phyloP scores from a whole-genome alignment of 1,140 invertebrate species.

The Ceratitis capitata region DNA sequence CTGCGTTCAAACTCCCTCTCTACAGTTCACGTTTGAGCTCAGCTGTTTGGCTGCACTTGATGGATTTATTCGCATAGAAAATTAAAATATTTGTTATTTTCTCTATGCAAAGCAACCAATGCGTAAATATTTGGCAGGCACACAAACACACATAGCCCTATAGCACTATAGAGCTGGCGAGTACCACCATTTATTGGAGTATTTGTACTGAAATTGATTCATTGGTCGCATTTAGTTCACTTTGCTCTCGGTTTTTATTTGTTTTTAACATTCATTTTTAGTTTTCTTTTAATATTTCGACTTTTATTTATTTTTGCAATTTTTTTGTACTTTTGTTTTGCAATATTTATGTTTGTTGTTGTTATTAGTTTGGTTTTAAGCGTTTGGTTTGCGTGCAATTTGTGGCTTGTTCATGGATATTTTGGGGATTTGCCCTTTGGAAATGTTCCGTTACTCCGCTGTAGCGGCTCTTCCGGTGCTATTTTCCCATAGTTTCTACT shows the following conservation, averaged over 20 bases:
- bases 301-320: not conserved
- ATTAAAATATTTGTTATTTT: slow-evolving; percentile 27
- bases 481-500: not conserved
- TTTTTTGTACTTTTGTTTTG: not conserved
- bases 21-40: not conserved
- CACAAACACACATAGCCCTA: not conserved
- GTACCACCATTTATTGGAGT: not conserved
- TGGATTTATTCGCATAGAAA: slow-evolving; percentile 39
- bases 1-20: not conserved
- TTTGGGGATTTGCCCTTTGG: slow-evolving; percentile 27
- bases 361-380: not conserved
- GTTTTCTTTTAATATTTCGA: not conserved
- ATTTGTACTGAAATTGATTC: slow-evolving; percentile 30
- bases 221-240: not conserved
- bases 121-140: not conserved
- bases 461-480: not conserved
- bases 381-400: slow-evolving; percentile 23
- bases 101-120: not conserved
- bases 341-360: not conserved
- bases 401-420: slow-evolving; percentile 11
- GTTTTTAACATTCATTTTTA: not conserved
- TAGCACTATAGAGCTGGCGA: too few relatives aligned
- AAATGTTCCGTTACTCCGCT: not conserved
- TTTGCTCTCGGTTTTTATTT: not conserved
- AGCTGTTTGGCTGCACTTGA: not conserved